Evolutionary conservation across 2,888 invertebrate genomes (phyloP).

Genomic region (Netelia virgata): DNA sequence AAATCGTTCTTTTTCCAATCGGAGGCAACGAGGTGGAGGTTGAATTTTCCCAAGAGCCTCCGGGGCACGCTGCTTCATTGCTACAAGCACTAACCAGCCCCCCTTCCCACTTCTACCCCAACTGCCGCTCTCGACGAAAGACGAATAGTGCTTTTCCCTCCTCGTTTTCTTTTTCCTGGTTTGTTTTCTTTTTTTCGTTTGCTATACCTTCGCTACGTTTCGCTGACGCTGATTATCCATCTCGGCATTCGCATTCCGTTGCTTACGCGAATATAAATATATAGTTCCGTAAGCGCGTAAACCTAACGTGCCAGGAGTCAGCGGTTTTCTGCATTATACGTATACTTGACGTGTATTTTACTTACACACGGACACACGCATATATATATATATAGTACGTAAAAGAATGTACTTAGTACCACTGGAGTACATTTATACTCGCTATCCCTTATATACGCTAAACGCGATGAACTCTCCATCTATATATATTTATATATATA

Average conservation of each 20-base stretch:
- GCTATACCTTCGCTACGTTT: constrained; percentile 53
- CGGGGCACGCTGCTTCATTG: constrained; percentile 10
- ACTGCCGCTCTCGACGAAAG: constrained; percentile 12
- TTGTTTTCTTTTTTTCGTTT: background rate
- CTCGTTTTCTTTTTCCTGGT: constrained; percentile 20
- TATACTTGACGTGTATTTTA: constrained; percentile 12
- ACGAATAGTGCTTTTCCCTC: constrained; percentile 21
- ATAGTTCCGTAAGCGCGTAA: constrained; percentile 53
- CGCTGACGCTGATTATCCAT: constrained; percentile 55
- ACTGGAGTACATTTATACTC: constrained; percentile 18
- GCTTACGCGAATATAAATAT: constrained; percentile 48
- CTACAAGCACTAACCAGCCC: background rate
- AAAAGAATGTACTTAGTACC: constrained; percentile 32
- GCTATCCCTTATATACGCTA: background rate
- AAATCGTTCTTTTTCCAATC: background rate
- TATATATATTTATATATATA: background rate
- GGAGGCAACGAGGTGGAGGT: background rate
- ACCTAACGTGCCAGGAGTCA: constrained; percentile 38
- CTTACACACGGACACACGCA: background rate
- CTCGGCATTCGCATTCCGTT: constrained; percentile 50
- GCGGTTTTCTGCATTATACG: constrained; percentile 19
- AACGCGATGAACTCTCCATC: background rate
- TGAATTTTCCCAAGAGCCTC: constrained; percentile 26
- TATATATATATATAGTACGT: background rate
- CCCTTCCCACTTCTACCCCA: background rate